phyloP scores from a whole-genome alignment of 37 sponge, comb jelly and placozoan genomes.

The Crambe crambe region DNA sequence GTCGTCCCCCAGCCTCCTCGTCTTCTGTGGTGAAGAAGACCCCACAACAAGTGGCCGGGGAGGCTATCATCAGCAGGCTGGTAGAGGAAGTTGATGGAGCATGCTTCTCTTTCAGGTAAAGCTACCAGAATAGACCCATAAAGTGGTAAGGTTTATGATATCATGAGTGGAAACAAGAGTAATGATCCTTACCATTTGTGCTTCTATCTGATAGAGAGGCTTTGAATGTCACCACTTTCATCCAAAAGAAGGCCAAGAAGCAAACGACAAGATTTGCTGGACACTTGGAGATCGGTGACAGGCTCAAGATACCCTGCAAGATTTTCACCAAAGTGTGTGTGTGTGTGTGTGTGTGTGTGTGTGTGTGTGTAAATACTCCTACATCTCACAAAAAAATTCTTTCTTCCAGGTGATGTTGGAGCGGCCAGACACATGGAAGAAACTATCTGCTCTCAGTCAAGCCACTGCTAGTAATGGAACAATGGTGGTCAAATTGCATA shows the following conservation, averaged over 20 bases:
- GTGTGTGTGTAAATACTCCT: background rate
- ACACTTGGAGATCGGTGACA: slow-evolving; percentile 70
- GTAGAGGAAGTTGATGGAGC: slow-evolving; percentile 52
- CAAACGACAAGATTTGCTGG: slow-evolving; percentile 86
- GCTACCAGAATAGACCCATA: no score
- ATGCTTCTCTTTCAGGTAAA: slow-evolving; percentile 70
- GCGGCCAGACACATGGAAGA: slow-evolving; percentile 87
- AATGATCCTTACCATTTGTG: no score
- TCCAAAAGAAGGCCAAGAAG: slow-evolving; percentile 66
- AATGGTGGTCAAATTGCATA: slow-evolving; percentile 76
- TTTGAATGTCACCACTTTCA: slow-evolving; percentile 53
- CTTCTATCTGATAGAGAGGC: no score
- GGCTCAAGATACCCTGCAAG: slow-evolving; percentile 78
- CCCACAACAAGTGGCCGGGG: slow-evolving; percentile 68
- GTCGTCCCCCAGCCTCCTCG: background rate
- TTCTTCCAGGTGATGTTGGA: slow-evolving; percentile 56
- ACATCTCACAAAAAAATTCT: background rate
- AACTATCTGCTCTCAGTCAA: slow-evolving; percentile 89
- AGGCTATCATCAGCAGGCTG: slow-evolving; percentile 46
- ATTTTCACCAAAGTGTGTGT: slow-evolving; percentile 77
- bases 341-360: background rate
- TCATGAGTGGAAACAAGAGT: no score
- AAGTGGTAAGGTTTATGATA: no score
- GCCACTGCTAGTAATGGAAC: slow-evolving; percentile 68
- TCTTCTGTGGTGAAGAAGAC: slow-evolving; percentile 50